Conservation (phyloP, 2,888 invertebrate genomes). For the Sarcophaga subvicina region DNA sequence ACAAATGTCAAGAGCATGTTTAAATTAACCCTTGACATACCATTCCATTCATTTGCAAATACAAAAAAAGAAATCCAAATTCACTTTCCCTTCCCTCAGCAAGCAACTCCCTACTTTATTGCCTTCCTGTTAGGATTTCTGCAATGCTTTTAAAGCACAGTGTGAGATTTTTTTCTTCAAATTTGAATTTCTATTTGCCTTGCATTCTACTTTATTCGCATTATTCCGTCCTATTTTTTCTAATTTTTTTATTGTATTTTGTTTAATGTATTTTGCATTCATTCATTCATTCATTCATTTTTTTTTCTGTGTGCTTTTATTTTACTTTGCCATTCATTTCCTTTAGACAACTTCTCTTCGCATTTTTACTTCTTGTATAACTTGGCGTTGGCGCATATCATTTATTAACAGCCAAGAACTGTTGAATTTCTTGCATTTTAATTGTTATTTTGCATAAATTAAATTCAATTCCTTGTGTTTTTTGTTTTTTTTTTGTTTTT, state of each 20-base stretch:
- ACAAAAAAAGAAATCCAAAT: too few relatives aligned
- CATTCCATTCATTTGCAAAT: slow-evolving; percentile 33
- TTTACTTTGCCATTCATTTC: slow-evolving; percentile 52
- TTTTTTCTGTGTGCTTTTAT: slow-evolving; percentile 32
- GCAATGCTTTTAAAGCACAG: background rate
- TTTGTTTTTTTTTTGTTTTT: background rate
- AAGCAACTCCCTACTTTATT: too few relatives aligned
- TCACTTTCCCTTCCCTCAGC: too few relatives aligned
- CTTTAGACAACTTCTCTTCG: slow-evolving; percentile 36
- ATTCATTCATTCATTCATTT: slow-evolving; percentile 52
- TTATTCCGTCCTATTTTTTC: too few relatives aligned
- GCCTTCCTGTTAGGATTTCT: too few relatives aligned
- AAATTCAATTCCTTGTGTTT: slow-evolving; percentile 25
- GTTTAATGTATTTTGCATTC: background rate
- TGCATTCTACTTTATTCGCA: too few relatives aligned
- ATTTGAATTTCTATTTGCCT: slow-evolving; percentile 6
- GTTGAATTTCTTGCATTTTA: slow-evolving; percentile 68
- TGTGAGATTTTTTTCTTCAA: background rate
- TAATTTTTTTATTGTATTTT: too few relatives aligned
- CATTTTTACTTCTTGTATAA: slow-evolving; percentile 16
- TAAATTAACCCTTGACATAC: slow-evolving; percentile 60
- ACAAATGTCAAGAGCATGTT: slow-evolving; percentile 69
- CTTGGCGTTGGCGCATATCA: slow-evolving; percentile 57
- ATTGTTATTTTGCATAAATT: slow-evolving; percentile 69
- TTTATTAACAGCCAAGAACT: slow-evolving; percentile 64